A percentile compares a stretch with the other conserved stretches of the same genome.
These are phyloP conservation scores for Spea hammondii DNA, from an alignment of 2,797 vertebrate genomes.

Conservation along the genomic window DNA sequence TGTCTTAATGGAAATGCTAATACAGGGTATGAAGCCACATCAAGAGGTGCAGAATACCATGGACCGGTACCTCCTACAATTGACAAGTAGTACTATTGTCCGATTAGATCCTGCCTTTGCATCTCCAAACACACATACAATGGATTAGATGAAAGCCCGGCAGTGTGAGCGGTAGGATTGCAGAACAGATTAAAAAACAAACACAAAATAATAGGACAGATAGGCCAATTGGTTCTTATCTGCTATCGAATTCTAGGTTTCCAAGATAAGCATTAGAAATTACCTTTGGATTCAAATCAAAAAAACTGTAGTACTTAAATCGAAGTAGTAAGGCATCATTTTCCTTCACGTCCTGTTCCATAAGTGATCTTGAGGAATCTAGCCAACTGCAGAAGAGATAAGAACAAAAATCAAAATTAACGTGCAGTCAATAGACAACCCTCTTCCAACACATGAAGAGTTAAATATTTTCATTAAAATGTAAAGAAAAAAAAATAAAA, in stretches of 20 bases:
- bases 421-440: neutral
- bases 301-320: slow-evolving; percentile 99
- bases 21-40: too few species aligned
- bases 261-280: neutral
- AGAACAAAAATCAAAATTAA: neutral
- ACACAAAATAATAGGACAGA: too few species aligned
- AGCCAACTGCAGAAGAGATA: slow-evolving; percentile 79
- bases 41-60: too few species aligned
- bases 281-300: slow-evolving; percentile 99
- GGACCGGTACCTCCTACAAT: too few species aligned
- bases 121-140: neutral
- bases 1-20: too few species aligned
- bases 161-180: too few species aligned
- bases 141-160: too few species aligned
- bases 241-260: too few species aligned
- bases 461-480: neutral
- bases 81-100: too few species aligned
- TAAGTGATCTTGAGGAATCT: slow-evolving; percentile 95
- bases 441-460: neutral
- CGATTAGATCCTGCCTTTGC: too few species aligned
- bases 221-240: too few species aligned
- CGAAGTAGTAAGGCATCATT: slow-evolving; percentile 94
- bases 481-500: neutral
- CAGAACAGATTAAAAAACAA: too few species aligned
- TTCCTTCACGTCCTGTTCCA: slow-evolving; percentile 98